Evolutionary conservation across 2,797 vertebrate genomes (phyloP).

Genomic region (Tolypeutes matacus): DNA sequence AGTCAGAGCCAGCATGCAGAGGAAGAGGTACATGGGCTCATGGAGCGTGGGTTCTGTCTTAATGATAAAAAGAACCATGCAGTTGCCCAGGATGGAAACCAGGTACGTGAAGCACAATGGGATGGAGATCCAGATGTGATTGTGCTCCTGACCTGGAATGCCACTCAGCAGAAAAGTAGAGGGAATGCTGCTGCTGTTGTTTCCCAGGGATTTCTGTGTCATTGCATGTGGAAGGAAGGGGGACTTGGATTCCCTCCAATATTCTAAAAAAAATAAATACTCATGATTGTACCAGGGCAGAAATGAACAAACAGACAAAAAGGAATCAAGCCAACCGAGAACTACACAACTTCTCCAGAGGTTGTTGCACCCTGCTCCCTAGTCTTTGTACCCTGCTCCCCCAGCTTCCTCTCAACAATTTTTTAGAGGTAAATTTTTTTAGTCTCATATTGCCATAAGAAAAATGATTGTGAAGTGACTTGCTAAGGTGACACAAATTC

Average conservation of each 20-base stretch:
- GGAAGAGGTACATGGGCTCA: conserved; percentile 67
- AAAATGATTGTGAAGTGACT: neutral
- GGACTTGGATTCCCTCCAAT: neutral
- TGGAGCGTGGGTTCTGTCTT: conserved; percentile 77
- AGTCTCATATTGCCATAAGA: neutral
- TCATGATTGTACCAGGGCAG: neutral
- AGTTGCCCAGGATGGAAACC: conserved; percentile 77
- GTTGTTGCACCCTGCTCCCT: neutral
- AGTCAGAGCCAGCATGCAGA: conserved; percentile 80
- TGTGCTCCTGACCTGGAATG: conserved; percentile 73
- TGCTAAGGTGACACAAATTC: neutral
- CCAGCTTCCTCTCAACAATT: neutral
- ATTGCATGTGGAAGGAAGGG: neutral
- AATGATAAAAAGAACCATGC: conserved; percentile 79
- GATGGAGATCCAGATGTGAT: conserved; percentile 78
- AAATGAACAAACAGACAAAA: neutral
- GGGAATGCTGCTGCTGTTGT: conserved; percentile 18
- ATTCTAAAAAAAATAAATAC: neutral
- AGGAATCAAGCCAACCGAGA: neutral
- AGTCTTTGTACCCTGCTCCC: neutral
- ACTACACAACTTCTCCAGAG: neutral
- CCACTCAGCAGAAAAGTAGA: conserved; percentile 79
- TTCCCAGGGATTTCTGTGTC: conserved; percentile 1
- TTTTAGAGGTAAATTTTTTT: neutral
- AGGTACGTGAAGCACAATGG: conserved; percentile 76